A percentile compares a stretch with the other conserved stretches of the same genome.
Evolutionary conservation across 2,888 invertebrate genomes (phyloP).

Genomic region (Drosophila meridiana): DNA sequence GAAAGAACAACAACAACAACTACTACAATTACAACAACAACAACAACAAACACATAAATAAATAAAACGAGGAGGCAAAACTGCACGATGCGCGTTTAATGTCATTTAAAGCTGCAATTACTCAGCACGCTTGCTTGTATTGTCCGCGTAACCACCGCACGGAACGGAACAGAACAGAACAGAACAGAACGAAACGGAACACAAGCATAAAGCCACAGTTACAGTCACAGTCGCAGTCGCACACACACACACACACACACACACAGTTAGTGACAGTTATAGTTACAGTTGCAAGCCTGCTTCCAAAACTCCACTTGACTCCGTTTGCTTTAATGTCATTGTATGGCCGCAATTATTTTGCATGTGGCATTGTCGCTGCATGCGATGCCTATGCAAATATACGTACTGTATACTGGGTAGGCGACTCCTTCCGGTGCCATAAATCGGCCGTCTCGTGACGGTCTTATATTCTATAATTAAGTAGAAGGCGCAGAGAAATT

Average conservation of each 20-base stretch:
- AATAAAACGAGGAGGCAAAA: constrained; percentile 47
- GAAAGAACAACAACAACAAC: constrained; percentile 7
- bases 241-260: background rate
- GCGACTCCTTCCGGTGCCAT: constrained; percentile 71
- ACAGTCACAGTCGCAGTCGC: background rate
- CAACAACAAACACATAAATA: constrained; percentile 36
- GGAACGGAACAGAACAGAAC: constrained; percentile 33
- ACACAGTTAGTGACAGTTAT: background rate
- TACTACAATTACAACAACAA: background rate
- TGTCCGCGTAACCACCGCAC: constrained; percentile 37
- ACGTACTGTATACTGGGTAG: constrained; percentile 21
- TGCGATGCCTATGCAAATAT: constrained; percentile 75
- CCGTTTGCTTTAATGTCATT: constrained; percentile 73
- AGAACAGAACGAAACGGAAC: constrained; percentile 34
- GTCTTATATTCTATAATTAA: constrained; percentile 67
- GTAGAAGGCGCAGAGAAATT: constrained; percentile 48
- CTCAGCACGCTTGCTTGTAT: constrained; percentile 74
- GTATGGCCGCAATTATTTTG: constrained; percentile 75
- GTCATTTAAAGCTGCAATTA: constrained; percentile 80
- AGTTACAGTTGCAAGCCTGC: constrained; percentile 17
- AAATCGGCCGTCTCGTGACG: constrained; percentile 56
- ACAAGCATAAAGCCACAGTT: constrained; percentile 6
- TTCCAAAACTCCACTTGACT: constrained; percentile 45
- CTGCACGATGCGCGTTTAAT: constrained; percentile 78
- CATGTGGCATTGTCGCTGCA: constrained; percentile 59